Conservation (phyloP, 2,797 vertebrate species). For the Anguilla megastoma region DNA sequence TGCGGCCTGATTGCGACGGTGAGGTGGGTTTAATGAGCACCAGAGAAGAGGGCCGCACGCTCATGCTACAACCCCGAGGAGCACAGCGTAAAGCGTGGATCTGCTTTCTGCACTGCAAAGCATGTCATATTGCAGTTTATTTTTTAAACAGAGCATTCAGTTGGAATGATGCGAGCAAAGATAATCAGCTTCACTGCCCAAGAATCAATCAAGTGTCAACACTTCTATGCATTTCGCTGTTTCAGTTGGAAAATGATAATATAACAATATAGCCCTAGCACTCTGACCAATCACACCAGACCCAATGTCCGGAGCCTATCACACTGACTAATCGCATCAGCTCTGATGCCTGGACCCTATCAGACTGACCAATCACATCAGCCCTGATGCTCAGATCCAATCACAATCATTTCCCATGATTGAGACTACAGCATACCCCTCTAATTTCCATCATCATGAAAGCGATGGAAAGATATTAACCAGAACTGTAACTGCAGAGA, state of each 20-base stretch:
- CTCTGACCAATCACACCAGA: too few species aligned
- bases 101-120: not conserved
- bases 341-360: too few species aligned
- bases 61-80: not conserved
- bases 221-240: not conserved
- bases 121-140: not conserved
- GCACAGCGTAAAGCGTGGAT: not conserved
- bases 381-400: not conserved
- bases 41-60: too few species aligned
- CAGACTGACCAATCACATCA: too few species aligned
- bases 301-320: too few species aligned
- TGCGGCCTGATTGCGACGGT: too few species aligned
- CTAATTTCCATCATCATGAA: not conserved
- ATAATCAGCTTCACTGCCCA: not conserved
- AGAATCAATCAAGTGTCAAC: not conserved
- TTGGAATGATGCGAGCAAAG: not conserved
- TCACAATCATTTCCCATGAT: not conserved
- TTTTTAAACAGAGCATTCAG: not conserved
- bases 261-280: too few species aligned
- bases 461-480: not conserved
- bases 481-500: not conserved
- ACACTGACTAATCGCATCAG: too few species aligned
- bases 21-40: too few species aligned
- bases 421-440: not conserved
- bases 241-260: not conserved